Percentiles rank a stretch among this genome's conserved stretches.
Evolutionary conservation across 1,140 invertebrate genomes (phyloP).

Genomic region (Dendroctonus valens): DNA sequence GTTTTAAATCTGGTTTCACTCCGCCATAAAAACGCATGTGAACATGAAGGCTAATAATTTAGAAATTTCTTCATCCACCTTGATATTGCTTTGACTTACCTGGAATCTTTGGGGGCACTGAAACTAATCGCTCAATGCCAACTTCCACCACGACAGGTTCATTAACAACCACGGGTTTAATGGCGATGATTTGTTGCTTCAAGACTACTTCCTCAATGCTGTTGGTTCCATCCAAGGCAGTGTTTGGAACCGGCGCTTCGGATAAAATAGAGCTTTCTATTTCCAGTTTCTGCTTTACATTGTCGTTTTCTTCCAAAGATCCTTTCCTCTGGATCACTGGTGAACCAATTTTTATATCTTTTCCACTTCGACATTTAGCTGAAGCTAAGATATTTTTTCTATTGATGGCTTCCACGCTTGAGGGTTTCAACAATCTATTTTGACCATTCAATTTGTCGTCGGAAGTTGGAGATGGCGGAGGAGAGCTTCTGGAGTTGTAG

Average conservation of each 20-base stretch:
- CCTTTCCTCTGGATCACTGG: constrained; percentile 67
- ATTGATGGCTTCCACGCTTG: constrained; percentile 78
- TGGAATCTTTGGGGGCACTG: no score
- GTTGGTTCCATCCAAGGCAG: no score
- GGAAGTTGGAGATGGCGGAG: constrained; percentile 54
- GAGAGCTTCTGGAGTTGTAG: constrained; percentile 71
- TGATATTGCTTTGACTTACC: no score
- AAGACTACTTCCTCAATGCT: no score
- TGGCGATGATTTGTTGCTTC: no score
- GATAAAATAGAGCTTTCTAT: no score
- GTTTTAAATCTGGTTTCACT: no score
- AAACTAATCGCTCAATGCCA: not conserved
- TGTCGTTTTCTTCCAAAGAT: constrained; percentile 50
- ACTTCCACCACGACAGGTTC: constrained; percentile 11
- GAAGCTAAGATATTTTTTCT: constrained; percentile 85
- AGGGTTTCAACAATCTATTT: constrained; percentile 67
- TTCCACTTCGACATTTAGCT: constrained; percentile 77
- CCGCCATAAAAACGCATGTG: no score
- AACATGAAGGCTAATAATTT: no score
- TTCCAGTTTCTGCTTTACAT: no score
- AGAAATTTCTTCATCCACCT: no score
- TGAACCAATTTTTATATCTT: constrained; percentile 65
- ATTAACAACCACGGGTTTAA: not conserved
- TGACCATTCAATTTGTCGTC: constrained; percentile 44
- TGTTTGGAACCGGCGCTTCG: no score